Conservation (phyloP, 2,113 vertebrate genomes). For the Xenopus borealis region DNA sequence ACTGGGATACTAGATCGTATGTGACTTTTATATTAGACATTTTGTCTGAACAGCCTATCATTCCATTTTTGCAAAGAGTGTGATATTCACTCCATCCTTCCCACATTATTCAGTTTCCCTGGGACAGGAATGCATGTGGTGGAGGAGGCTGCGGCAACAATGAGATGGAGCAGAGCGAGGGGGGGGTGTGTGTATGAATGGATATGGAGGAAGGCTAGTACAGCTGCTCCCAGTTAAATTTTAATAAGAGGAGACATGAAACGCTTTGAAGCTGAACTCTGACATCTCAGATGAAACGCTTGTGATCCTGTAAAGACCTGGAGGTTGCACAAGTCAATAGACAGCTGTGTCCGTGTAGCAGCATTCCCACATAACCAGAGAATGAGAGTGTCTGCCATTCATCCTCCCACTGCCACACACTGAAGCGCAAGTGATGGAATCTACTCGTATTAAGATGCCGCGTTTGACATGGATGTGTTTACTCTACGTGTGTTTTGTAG, state of each 20-base stretch:
- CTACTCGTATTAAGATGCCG: not conserved
- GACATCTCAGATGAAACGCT: slow-evolving; percentile 56
- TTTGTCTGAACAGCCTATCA: too few species aligned
- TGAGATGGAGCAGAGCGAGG: not conserved
- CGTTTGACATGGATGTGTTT: too few species aligned
- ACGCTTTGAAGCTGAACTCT: slow-evolving; percentile 58
- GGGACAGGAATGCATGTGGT: not conserved
- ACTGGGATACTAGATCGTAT: too few species aligned
- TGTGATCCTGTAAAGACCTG: slow-evolving; percentile 62
- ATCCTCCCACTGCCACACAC: slow-evolving; percentile 8
- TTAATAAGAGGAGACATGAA: slow-evolving; percentile 58
- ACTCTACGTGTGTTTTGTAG: too few species aligned
- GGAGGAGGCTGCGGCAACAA: slow-evolving; percentile 5
- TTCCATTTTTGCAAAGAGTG: too few species aligned
- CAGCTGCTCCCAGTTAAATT: slow-evolving; percentile 67
- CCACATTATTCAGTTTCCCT: not conserved
- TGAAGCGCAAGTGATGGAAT: slow-evolving; percentile 4
- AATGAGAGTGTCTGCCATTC: slow-evolving; percentile 10
- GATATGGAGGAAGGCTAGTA: slow-evolving; percentile 42
- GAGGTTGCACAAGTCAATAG: slow-evolving; percentile 57
- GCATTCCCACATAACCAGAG: slow-evolving; percentile 32
- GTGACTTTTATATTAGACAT: too few species aligned
- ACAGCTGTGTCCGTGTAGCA: slow-evolving; percentile 57
- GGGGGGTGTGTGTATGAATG: slow-evolving; percentile 23
- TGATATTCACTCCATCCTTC: not conserved